Evolutionary conservation across 2,113 vertebrate genomes (phyloP).

Genomic region (Ictalurus punctatus): DNA sequence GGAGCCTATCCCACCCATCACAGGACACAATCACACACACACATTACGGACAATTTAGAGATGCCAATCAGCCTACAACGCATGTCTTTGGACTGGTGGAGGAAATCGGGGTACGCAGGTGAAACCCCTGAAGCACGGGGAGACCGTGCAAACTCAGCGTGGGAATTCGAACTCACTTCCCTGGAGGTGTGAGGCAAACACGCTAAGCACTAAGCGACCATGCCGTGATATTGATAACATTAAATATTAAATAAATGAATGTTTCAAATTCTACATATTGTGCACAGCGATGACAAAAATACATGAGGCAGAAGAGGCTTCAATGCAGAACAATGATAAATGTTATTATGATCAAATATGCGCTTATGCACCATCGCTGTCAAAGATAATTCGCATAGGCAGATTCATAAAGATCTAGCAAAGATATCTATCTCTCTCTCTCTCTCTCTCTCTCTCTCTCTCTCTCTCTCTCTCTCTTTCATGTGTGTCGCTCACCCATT

Average conservation of each 20-base stretch:
- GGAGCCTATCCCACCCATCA: no score
- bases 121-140: no score
- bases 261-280: not conserved
- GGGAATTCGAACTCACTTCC: no score
- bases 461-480: not conserved
- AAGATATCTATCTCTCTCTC: not conserved
- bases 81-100: no score
- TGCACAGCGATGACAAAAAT: not conserved
- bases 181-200: no score
- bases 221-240: no score
- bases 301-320: not conserved
- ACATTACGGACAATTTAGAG: no score
- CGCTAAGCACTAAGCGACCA: no score
- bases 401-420: not conserved
- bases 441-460: slow-evolving; percentile 12
- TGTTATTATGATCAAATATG: not conserved
- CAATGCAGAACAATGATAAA: not conserved
- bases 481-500: not conserved
- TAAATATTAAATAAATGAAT: not conserved
- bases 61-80: no score
- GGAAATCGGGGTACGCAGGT: no score
- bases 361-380: not conserved
- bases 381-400: not conserved
- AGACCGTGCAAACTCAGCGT: no score
- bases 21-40: no score